A percentile compares a stretch with the other conserved stretches of the same genome.
These are phyloP conservation scores for Pseudoatta argentina DNA, from an alignment of 1,140 invertebrate genomes.

Conservation along the genomic window DNA sequence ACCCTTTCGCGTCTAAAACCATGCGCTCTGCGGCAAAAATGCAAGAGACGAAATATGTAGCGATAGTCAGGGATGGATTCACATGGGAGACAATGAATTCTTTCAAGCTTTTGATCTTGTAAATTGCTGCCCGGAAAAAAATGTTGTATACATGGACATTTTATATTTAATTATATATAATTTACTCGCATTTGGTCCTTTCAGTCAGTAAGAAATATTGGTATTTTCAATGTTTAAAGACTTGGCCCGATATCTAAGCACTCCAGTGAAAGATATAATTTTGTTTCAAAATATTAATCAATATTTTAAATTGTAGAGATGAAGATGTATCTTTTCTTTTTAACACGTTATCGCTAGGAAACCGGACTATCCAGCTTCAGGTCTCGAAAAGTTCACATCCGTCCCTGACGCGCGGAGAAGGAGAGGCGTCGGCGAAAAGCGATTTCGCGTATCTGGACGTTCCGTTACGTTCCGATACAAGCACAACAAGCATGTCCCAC, in stretches of 20 bases:
- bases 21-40: background rate
- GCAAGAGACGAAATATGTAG: background rate
- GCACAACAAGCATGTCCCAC: conserved; percentile 21
- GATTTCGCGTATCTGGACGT: conserved; percentile 48
- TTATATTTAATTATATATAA: no score
- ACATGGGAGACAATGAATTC: background rate
- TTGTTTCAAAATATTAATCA: background rate
- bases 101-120: background rate
- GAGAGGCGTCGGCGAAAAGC: conserved; percentile 43
- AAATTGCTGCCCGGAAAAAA: background rate
- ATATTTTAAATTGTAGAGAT: background rate
- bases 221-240: background rate
- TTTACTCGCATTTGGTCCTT: no score
- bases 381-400: background rate
- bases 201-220: no score
- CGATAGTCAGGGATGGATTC: conserved; percentile 8
- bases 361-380: background rate
- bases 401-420: conserved; percentile 28
- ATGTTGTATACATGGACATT: no score
- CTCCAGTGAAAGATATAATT: background rate
- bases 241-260: background rate
- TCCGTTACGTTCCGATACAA: conserved; percentile 41
- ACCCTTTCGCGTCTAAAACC: background rate
- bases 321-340: background rate
- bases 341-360: background rate